Base-by-base conservation (phyloP, 2,797 vertebrate species). In the Bucorvus abyssinicus region DNA sequence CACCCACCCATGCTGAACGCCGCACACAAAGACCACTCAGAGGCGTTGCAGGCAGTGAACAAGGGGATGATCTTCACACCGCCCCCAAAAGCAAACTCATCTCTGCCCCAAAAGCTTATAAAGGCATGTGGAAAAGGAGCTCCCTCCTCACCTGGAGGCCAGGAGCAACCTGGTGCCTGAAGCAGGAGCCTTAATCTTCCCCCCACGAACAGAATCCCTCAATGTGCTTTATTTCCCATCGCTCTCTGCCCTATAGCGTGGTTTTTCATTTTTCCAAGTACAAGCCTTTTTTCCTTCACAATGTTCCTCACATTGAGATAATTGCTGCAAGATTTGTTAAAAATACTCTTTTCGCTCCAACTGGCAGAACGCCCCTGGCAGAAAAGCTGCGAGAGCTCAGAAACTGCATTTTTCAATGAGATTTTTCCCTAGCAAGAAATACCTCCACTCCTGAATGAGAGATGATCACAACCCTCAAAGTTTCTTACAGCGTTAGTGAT, bases 231-330 rank as follows among this genome's bases (percentile, higher is more conserved):
- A 92, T 82, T 91, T 91, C 74, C 68, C 81, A 38, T 30, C 3
- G 0, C 17, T 8, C 30, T 34, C 82, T 18, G 9, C 23, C 4
- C 19, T 40, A 29, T 1, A 19, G 7, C 75, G 21, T 2, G 1
- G 8, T 60, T 56, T 60, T 45, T n/a, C 13, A 13, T 50, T 59
- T 47, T 44, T 40, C 47, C 30, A 50, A 14, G 44, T 18, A 68
- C 8, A 3, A 59, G 27, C 4, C 44, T n/a, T 65, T 61, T 30
- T 40, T 36, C 29, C 50, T 6, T 49, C 26, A 32, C 5, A 1
- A 10, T 4, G 0, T 34, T 57, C 26, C 47, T 47, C 27, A 10
- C 52, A 12, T 42, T 78, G 73, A 47, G 57, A 40, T 6, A 40
- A 24, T 68, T 44, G 36, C 59, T 11, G 9, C n/a, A 12, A 36